Percentiles rank a stretch among this genome's conserved stretches.
phyloP scores from a whole-genome alignment of 2,797 vertebrate species.

The Microtus obscurus region DNA sequence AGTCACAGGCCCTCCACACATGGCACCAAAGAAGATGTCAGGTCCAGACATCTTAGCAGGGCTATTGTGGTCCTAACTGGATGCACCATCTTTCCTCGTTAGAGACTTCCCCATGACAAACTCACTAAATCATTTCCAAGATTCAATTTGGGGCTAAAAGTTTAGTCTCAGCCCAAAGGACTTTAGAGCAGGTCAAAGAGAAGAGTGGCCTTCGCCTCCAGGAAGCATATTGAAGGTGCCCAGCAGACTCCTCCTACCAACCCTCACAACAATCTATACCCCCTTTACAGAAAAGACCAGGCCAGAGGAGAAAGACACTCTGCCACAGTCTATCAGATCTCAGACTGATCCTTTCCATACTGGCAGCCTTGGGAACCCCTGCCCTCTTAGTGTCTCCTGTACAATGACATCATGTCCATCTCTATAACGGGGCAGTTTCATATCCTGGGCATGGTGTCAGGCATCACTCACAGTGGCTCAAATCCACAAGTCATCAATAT shows the following conservation, averaged over 20 bases:
- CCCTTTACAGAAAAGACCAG: too few species aligned
- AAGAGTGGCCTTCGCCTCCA: background rate
- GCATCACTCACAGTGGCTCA: background rate
- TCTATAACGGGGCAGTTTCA: background rate
- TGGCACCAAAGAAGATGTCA: background rate
- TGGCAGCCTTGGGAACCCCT: background rate
- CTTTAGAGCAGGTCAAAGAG: background rate
- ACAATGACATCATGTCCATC: background rate
- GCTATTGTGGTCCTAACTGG: background rate
- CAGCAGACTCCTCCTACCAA: background rate
- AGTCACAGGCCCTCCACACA: background rate
- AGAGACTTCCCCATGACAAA: background rate
- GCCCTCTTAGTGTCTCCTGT: rapidly evolving
- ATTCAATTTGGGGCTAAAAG: background rate
- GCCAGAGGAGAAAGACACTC: rapidly evolving
- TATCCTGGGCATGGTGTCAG: background rate
- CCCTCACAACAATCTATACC: background rate
- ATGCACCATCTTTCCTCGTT: background rate
- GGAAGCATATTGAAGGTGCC: background rate
- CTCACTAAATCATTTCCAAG: background rate
- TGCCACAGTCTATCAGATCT: background rate
- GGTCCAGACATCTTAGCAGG: background rate
- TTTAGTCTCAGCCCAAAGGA: background rate
- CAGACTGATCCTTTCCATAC: background rate
- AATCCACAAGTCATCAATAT: background rate